Percentiles rank a stretch among this genome's conserved stretches.
Conservation (phyloP, 2,888 invertebrate species). For the Ichneumon xanthorius region DNA sequence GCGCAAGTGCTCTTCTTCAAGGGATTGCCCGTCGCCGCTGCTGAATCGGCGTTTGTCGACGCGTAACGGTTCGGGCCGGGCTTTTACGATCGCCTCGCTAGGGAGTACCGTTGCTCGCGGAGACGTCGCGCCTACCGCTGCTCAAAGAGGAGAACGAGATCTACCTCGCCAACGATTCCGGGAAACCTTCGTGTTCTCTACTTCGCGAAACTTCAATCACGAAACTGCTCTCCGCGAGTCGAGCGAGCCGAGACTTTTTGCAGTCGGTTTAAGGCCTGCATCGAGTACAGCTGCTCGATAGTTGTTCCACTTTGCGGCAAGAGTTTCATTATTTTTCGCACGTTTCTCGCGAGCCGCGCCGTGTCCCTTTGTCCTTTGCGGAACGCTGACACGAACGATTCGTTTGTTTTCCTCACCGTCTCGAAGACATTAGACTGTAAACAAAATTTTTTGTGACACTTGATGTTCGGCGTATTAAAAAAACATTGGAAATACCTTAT, state of each 20-base stretch:
- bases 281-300: too few relatives aligned
- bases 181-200: slow-evolving; percentile 24
- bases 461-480: too few relatives aligned
- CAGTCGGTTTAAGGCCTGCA: too few relatives aligned
- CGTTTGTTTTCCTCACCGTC: background rate
- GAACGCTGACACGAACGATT: background rate
- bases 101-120: slow-evolving; percentile 61
- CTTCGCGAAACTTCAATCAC: too few relatives aligned
- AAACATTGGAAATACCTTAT: too few relatives aligned
- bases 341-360: background rate
- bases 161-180: slow-evolving; percentile 43
- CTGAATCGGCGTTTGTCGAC: slow-evolving; percentile 57
- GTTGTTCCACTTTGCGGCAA: too few relatives aligned
- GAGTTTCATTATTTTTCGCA: background rate
- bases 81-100: slow-evolving; percentile 61
- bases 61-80: slow-evolving; percentile 61
- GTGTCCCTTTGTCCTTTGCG: background rate
- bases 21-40: slow-evolving; percentile 13
- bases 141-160: slow-evolving; percentile 41
- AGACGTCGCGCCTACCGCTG: slow-evolving; percentile 46
- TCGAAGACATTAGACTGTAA: too few relatives aligned
- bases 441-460: too few relatives aligned
- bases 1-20: slow-evolving; percentile 1
- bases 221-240: background rate
- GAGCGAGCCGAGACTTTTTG: too few relatives aligned